Evolutionary conservation across 2,797 vertebrate genomes (phyloP).

Genomic region (Falco naumanni): DNA sequence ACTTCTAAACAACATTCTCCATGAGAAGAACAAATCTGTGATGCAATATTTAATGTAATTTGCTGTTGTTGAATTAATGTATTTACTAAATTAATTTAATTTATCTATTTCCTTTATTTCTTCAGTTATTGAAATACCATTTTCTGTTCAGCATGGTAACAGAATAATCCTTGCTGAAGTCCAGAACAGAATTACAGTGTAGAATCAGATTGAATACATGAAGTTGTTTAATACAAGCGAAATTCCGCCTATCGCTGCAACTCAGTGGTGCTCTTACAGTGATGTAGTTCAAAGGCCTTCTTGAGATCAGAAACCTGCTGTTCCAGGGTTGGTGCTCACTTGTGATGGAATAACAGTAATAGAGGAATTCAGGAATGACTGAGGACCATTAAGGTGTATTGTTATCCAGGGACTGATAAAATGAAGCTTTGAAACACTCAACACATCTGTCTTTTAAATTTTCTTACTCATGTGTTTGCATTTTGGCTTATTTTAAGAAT

Average conservation of each 20-base stretch:
- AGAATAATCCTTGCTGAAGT: background rate
- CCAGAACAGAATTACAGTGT: background rate
- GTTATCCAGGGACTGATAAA: background rate
- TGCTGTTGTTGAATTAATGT: background rate
- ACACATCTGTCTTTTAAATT: background rate
- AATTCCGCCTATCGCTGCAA: background rate
- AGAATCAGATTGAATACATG: background rate
- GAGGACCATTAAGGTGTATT: background rate
- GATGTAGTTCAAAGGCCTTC: background rate
- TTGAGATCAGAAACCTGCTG: background rate
- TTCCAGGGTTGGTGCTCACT: background rate
- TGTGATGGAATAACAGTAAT: background rate
- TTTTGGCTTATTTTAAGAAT: background rate
- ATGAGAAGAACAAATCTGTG: background rate
- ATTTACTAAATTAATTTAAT: background rate
- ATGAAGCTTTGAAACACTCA: background rate
- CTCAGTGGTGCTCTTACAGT: background rate
- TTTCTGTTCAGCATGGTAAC: background rate
- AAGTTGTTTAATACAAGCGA: background rate
- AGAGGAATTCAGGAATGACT: background rate
- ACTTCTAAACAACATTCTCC: background rate
- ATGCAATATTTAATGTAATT: background rate
- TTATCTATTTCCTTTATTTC: background rate
- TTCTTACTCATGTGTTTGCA: background rate
- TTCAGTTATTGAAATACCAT: background rate